Base-by-base conservation (phyloP, 2,113 vertebrate genomes). In the Syrrhaptes paradoxus region DNA sequence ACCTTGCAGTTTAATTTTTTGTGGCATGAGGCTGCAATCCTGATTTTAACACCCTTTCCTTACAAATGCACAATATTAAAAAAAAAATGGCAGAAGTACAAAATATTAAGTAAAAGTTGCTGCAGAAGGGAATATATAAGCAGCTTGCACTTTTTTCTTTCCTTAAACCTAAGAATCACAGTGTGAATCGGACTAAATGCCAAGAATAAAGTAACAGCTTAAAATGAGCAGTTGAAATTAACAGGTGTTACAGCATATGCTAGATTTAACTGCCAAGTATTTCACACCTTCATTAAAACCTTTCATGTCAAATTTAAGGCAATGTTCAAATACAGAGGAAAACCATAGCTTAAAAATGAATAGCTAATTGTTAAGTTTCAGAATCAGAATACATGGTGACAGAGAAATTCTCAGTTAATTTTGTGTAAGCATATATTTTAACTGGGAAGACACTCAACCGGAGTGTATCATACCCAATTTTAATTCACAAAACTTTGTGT, bases 141-240 rank as follows among this genome's bases (percentile, higher is more conserved):
- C 54, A 90, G 52, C 48, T 86, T 93, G 67, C 19, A 71, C 10
- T 24, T 65, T 26, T 76, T 71, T 79, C 68, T 78, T 74, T 38
- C 70, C 85, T 93, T 87, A 49, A 93, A 92, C 87, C 85, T 75
- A 93, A 79, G 90, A 89, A 92, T 91, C 93, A 85, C 70, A 85
- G 85, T 90, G 45, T 96, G 93, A 97, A 90, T 91, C 79, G 82
- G 76, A 85, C 66, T 92, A 90, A 94, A 92, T 86, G 96, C 86
- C 91, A 95, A 96, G 80, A 81, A 94, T 96, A 92, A 92, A 91
- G 84, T 95, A 97, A 91, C 91, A 95, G 84, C 89, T 92, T 96
- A 87, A 97, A 97, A 96, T 88, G 97, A 97, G 92, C 95, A 97
- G 95, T 97, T 96, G 94, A 97, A 97, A 96, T 97, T 97, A 96